Evolutionary conservation across 2,113 vertebrate species (phyloP).

Genomic region (Brachirus orientalis): DNA sequence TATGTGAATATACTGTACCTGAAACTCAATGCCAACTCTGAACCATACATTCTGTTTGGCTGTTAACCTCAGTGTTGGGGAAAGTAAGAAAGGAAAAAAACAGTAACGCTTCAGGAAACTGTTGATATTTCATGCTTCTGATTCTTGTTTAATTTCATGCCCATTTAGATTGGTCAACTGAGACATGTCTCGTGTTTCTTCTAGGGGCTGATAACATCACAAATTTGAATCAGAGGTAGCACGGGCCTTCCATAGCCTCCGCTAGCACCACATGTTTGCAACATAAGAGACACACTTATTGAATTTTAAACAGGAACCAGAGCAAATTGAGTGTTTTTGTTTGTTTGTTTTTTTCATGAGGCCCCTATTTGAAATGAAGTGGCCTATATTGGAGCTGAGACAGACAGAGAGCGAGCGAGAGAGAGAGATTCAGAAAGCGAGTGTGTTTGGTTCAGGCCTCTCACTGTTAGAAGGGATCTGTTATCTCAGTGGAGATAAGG

Average conservation of each 20-base stretch:
- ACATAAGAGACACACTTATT: constrained; percentile 70
- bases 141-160: constrained; percentile 70
- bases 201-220: constrained; percentile 67
- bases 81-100: constrained; percentile 6
- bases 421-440: constrained; percentile 50
- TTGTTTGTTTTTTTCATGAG: too few species aligned
- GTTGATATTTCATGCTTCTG: constrained; percentile 56
- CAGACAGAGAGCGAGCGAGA: constrained; percentile 17
- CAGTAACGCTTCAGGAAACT: constrained; percentile 41
- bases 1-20: neutral
- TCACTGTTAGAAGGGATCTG: constrained; percentile 67
- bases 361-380: constrained; percentile 54
- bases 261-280: constrained; percentile 56
- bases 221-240: constrained; percentile 69
- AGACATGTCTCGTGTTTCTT: constrained; percentile 69
- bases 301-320: constrained; percentile 76
- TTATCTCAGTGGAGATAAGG: constrained; percentile 81
- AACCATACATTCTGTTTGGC: constrained; percentile 6
- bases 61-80: neutral
- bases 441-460: constrained; percentile 57
- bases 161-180: constrained; percentile 62
- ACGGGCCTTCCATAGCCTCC: constrained; percentile 53
- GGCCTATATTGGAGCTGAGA: constrained; percentile 43
- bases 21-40: neutral
- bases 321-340: constrained; percentile 69